phyloP scores from a whole-genome alignment of 1,140 invertebrate genomes.

The Heliconius nattereri region DNA sequence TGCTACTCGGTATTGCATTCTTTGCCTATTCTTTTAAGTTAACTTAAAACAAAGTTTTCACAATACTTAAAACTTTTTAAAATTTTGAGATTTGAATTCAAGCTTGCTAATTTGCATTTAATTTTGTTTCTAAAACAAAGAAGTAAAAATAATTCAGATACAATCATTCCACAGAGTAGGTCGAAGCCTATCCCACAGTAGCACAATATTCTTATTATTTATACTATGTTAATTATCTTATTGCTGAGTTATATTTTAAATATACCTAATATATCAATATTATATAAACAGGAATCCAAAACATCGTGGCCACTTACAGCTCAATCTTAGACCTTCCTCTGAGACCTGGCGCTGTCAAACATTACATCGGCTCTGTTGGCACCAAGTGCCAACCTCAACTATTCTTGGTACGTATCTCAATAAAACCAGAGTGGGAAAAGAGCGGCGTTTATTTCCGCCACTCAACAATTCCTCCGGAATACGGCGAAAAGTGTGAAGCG shows the following conservation, averaged over 20 bases:
- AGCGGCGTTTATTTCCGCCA: too few species aligned
- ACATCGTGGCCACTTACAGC: conserved; percentile 53
- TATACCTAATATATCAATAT: too few species aligned
- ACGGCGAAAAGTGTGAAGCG: too few species aligned
- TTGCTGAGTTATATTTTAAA: conserved; percentile 13
- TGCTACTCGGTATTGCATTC: conserved; percentile 50
- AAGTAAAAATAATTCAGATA: background rate
- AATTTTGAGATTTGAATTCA: too few species aligned
- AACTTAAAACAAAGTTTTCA: background rate
- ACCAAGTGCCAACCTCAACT: conserved; percentile 51
- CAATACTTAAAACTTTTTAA: background rate
- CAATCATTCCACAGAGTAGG: background rate
- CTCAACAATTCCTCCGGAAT: too few species aligned
- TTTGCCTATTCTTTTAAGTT: background rate
- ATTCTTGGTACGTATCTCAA: conserved; percentile 55
- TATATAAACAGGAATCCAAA: conserved; percentile 51
- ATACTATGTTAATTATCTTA: background rate
- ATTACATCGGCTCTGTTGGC: conserved; percentile 63
- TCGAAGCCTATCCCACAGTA: too few species aligned
- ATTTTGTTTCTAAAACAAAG: too few species aligned
- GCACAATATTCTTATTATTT: too few species aligned
- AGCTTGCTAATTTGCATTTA: too few species aligned
- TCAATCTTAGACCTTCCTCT: conserved; percentile 58
- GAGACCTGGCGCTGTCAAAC: conserved; percentile 70
- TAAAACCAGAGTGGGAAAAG: too few species aligned